Evolutionary conservation across 2,888 invertebrate genomes (phyloP).

Genomic region (Drosophila demipolita): DNA sequence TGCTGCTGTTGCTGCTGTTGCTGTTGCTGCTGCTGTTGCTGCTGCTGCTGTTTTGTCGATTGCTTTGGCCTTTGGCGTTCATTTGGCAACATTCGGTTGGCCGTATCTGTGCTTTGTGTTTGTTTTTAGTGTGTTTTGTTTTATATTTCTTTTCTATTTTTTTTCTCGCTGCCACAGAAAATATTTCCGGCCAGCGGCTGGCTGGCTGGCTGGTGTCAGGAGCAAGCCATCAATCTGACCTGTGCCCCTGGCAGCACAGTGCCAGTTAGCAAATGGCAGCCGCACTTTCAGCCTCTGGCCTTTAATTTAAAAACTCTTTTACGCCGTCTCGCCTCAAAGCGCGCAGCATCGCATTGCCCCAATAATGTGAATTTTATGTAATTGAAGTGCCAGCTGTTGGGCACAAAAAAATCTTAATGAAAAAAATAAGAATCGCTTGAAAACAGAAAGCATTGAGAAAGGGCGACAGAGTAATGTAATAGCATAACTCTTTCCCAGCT

Average conservation of each 20-base stretch:
- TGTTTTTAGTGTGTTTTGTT: constrained; percentile 16
- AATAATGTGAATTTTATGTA: constrained; percentile 82
- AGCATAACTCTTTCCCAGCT: constrained; percentile 76
- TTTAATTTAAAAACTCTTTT: constrained; percentile 81
- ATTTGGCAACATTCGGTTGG: constrained; percentile 73
- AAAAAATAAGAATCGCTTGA: constrained; percentile 24
- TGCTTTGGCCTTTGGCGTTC: constrained; percentile 79
- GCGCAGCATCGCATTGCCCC: constrained; percentile 59
- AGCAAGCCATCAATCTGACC: constrained; percentile 78
- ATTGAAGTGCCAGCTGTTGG: constrained; percentile 75
- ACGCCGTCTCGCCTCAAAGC: constrained; percentile 77
- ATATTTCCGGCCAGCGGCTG: constrained; percentile 71
- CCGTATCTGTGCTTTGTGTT: constrained; percentile 54
- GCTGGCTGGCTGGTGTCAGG: constrained; percentile 49
- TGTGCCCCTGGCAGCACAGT: constrained; percentile 51
- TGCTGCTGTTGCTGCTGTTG: constrained; percentile 2
- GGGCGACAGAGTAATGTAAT: constrained; percentile 69
- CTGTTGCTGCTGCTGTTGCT: neutral
- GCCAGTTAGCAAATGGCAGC: constrained; percentile 28
- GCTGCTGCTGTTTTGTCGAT: constrained; percentile 67
- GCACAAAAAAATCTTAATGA: constrained; percentile 8
- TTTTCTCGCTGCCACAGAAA: constrained; percentile 45
- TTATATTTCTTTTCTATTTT: constrained; percentile 4
- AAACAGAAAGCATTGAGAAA: constrained; percentile 30
- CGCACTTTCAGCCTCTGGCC: constrained; percentile 68